Evolutionary conservation across 2,113 vertebrate species (phyloP), one percentile per base, ranked within the genome.

Genomic region (Entomyzon cyanotis): DNA sequence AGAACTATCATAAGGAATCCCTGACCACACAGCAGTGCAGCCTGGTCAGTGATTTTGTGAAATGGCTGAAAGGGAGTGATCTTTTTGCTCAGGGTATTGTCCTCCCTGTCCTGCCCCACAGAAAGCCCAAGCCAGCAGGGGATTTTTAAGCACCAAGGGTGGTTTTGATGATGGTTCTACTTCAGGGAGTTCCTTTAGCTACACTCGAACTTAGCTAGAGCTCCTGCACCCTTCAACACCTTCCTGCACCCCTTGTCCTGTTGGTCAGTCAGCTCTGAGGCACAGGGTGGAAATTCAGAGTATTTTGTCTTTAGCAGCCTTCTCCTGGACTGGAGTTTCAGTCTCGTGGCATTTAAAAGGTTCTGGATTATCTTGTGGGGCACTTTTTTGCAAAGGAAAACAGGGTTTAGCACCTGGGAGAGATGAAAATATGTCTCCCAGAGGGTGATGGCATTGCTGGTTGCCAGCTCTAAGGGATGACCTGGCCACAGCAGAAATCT

Each of bases 81-180:
- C 37, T 63, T 77, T 86, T 42, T 58, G 19, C 27, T 55, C 33
- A 69, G 24, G 27, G 22, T 25, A n/a, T 41, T 65, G 28, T 49
- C 58, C 30, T 75, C 47, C 39, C 52, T 68, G 58, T 50, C 21
- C 47, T 88, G 37, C 5, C 5, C 49, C 5, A 73, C 33, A 68
- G 64, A 63, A 75, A 27, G 9, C 5, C 63, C 30, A 67, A 89
- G 17, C 5, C 67, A 76, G 25, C 6, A 67, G 30, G 31, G n/a
- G 2, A 7, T 56, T 85, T 93, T 85, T 21, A 35, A 85, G 46
- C 20, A 49, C 28, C 52, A 55, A 77, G 13, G 11, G n/a, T 30
- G 88, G 39, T 87, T 97, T 75, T 70, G 73, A 56, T 87, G 78
- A 11, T 68, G 64, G 24, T 89, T 84, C 56, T 84, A 15, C 41